Conservation (phyloP, 2,113 vertebrate genomes). For the Sylvilagus bachmani region DNA sequence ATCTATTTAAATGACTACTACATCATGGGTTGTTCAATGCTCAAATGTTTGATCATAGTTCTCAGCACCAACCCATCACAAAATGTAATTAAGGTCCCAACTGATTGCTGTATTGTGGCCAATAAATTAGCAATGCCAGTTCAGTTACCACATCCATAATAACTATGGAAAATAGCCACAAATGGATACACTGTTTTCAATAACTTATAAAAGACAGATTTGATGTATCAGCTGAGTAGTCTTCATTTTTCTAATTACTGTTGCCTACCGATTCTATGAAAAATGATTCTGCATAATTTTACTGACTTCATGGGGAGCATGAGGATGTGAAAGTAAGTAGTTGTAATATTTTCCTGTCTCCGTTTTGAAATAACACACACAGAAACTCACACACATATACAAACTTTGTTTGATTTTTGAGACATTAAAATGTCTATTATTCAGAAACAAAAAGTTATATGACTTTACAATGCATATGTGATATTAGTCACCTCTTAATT, state of each 20-base stretch:
- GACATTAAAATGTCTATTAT: background rate
- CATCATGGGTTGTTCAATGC: constrained; percentile 15
- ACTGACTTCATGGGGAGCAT: background rate
- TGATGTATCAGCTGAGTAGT: background rate
- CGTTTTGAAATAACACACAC: background rate
- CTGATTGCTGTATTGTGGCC: background rate
- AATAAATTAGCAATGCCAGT: constrained; percentile 48
- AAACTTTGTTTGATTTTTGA: background rate
- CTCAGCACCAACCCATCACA: background rate
- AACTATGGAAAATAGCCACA: background rate
- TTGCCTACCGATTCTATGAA: background rate
- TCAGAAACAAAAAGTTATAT: background rate
- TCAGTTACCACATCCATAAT: constrained; percentile 8
- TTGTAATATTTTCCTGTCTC: background rate
- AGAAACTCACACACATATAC: background rate
- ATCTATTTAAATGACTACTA: constrained; percentile 37
- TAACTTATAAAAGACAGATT: constrained; percentile 22
- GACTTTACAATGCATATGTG: background rate
- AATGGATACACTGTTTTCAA: background rate
- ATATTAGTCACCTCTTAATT: background rate
- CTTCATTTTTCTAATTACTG: background rate
- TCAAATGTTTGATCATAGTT: constrained; percentile 26
- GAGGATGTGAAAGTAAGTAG: background rate
- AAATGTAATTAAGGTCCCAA: constrained; percentile 49
- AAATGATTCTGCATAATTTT: constrained; percentile 2